These are phyloP conservation scores for Oryctes rhinoceros DNA, from an alignment of 1,140 invertebrate species.

Conservation along the genomic window DNA sequence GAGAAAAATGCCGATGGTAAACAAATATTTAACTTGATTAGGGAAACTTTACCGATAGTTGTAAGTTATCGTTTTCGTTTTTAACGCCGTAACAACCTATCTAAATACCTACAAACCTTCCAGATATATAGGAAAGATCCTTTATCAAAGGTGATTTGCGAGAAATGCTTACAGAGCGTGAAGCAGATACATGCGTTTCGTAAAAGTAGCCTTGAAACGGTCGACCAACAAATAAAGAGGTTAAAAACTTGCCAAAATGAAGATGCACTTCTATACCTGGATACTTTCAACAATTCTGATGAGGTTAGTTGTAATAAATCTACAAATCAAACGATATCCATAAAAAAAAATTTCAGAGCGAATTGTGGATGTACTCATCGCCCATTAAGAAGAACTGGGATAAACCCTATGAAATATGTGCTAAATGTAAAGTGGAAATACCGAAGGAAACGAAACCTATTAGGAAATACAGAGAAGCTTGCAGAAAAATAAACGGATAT, in stretches of 20 bases:
- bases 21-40: constrained; percentile 57
- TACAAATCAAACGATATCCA: neutral
- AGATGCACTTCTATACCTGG: constrained; percentile 45
- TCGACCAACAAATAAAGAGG: constrained; percentile 53
- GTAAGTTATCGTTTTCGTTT: constrained; percentile 53
- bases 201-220: constrained; percentile 52
- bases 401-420: constrained; percentile 8
- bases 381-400: constrained; percentile 35
- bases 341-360: constrained; percentile 19
- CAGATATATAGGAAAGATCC: constrained; percentile 59
- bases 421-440: constrained; percentile 38
- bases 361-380: constrained; percentile 40
- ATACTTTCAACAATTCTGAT: constrained; percentile 32
- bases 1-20: constrained; percentile 55
- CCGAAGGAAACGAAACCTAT: constrained; percentile 28
- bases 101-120: constrained; percentile 44
- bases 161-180: constrained; percentile 55
- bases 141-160: constrained; percentile 57
- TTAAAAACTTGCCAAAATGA: constrained; percentile 47
- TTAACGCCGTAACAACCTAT: constrained; percentile 37
- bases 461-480: constrained; percentile 27
- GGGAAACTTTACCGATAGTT: constrained; percentile 57
- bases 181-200: constrained; percentile 55
- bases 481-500: neutral
- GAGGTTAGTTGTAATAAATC: constrained; percentile 29